A percentile compares a stretch with the other conserved stretches of the same genome.
These are phyloP conservation scores for Abrostola tripartita DNA, from an alignment of 2,888 invertebrate genomes.

Conservation along the genomic window DNA sequence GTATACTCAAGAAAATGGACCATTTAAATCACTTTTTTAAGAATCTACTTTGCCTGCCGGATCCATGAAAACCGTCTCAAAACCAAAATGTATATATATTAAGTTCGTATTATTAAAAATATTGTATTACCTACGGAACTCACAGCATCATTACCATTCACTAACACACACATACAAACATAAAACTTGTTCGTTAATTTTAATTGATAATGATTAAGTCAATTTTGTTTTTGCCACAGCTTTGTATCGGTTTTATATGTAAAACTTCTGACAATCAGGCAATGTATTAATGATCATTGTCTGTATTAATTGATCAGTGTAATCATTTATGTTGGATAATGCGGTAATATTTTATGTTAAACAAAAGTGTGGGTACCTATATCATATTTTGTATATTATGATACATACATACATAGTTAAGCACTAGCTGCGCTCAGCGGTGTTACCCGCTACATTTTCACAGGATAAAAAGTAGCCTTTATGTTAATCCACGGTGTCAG, in stretches of 20 bases:
- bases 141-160: constrained; percentile 9
- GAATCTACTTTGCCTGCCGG: too few species aligned
- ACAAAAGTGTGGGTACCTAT: too few species aligned
- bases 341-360: not conserved
- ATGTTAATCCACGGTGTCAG: too few species aligned
- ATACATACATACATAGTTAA: too few species aligned
- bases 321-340: not conserved
- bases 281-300: constrained; percentile 67
- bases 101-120: not conserved
- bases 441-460: too few species aligned
- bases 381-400: too few species aligned
- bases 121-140: constrained; percentile 10
- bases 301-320: constrained; percentile 23
- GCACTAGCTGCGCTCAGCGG: too few species aligned
- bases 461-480: too few species aligned
- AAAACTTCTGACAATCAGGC: constrained; percentile 63
- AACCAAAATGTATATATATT: not conserved
- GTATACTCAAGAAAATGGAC: too few species aligned
- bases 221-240: constrained; percentile 57
- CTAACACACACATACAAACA: constrained; percentile 25
- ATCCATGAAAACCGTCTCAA: too few species aligned
- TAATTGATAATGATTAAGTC: constrained; percentile 67
- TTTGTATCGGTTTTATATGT: constrained; percentile 22
- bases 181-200: constrained; percentile 36
- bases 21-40: too few species aligned